Percentiles rank a stretch among this genome's conserved stretches.
Evolutionary conservation across 2,888 invertebrate species (phyloP).

Genomic region (Pristionchus maxplancki): DNA sequence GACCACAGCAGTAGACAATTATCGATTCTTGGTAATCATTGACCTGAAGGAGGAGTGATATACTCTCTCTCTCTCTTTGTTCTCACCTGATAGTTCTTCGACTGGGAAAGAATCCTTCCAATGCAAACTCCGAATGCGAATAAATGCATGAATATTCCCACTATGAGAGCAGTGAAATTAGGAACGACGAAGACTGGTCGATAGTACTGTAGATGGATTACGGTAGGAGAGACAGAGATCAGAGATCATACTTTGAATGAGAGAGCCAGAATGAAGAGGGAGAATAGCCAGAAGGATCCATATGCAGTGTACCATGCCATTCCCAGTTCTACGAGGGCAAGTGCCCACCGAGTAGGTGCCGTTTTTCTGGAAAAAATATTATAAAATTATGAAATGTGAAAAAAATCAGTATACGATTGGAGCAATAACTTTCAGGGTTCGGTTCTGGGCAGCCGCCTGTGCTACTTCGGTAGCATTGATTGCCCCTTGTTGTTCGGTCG

Average conservation of each 20-base stretch:
- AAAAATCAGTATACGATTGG: no score
- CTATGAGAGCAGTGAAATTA: conserved; percentile 68
- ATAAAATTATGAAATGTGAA: no score
- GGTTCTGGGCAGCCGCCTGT: conserved; percentile 57
- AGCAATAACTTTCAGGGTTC: conserved; percentile 60
- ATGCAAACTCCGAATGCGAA: conserved; percentile 68
- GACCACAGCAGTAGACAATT: conserved; percentile 61
- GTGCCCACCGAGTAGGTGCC: conserved; percentile 65
- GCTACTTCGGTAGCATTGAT: conserved; percentile 63
- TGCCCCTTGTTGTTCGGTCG: conserved; percentile 56
- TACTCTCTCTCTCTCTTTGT: neutral
- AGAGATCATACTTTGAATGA: conserved; percentile 62
- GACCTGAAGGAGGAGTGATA: neutral
- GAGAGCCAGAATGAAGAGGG: conserved; percentile 65
- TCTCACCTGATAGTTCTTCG: conserved; percentile 62
- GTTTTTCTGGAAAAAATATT: no score
- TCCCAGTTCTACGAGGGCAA: conserved; percentile 67
- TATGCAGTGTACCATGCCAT: conserved; percentile 71
- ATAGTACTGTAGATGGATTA: conserved; percentile 59
- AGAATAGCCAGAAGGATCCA: conserved; percentile 69
- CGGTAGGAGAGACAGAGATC: conserved; percentile 32
- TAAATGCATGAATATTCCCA: conserved; percentile 68
- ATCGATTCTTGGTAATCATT: conserved; percentile 47
- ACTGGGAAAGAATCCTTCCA: conserved; percentile 60
- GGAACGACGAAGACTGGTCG: conserved; percentile 72